Base-by-base conservation (phyloP, 2,113 vertebrate species). In the Saguinus imperator region DNA sequence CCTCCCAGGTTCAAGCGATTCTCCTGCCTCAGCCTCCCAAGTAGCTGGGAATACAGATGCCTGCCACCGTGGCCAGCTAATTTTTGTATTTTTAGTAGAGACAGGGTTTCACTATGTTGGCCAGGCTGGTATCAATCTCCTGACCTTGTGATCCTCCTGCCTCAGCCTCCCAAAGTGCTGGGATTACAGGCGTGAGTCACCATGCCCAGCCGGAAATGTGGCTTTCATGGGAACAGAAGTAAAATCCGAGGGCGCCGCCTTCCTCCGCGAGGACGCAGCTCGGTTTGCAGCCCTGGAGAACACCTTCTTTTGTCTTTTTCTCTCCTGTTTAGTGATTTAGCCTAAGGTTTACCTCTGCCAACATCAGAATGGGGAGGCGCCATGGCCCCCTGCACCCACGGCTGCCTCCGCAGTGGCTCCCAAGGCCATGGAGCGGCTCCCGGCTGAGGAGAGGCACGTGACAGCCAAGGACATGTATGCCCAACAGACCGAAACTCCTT, bases 261-360 rank as follows among this genome's bases (percentile, higher is more conserved):
- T 57, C 50, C 57, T 12, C 27, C 8, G 3, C 2, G n/a, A 73
- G 23, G 76, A 57, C 0, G 0, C 32, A 3, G 11, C 8, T 43
- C 64, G 1, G 12, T 35, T 68, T 68, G 64, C 64, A 32, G 29
- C 25, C 58, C 58, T 27, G 58, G 32, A 14, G 64, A 68, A 16
- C 29, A 35, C 64, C 7, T 40, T 29, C 80, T 48, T 64, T 55
- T 27, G 12, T 55, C 43, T 48, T 40, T 23, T 29, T 21, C 64
- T 61, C 29, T 29, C 58, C 66, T 13, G 14, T 18, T 55, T 52
- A 27, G 1, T 48, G 48, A 72, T 57, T 89, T 23, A 37, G 23
- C n/a, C 1, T 3, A 37, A 93, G 21, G 18, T 1, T 61, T 21
- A n/a, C 9, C 20, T 18, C 70, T 48, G 43, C 79, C 32, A 50